These are phyloP conservation scores for Brachyrhaphis roseni DNA, from an alignment of 2,797 vertebrate genomes.

Conservation along the genomic window DNA sequence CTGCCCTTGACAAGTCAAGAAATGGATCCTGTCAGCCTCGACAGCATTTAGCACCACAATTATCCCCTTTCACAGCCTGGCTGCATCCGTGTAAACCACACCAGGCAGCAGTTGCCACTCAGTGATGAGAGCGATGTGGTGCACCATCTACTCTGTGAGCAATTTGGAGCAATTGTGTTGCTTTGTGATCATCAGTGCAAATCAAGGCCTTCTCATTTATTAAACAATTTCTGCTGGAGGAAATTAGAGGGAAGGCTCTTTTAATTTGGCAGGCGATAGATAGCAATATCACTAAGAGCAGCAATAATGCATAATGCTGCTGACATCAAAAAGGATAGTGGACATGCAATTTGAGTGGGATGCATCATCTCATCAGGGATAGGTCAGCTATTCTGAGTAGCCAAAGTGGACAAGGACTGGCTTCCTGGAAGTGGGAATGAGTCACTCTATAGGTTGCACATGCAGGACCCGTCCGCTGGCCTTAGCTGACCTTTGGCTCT, in stretches of 20 bases:
- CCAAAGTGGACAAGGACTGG: slow-evolving; percentile 61
- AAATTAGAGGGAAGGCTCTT: slow-evolving; percentile 71
- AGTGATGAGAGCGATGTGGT: slow-evolving; percentile 73
- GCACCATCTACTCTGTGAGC: slow-evolving; percentile 66
- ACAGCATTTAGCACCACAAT: slow-evolving; percentile 80
- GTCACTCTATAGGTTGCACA: slow-evolving; percentile 62
- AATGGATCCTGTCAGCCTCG: slow-evolving; percentile 73
- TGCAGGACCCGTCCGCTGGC: slow-evolving; percentile 63
- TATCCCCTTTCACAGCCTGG: slow-evolving; percentile 78
- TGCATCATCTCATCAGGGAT: slow-evolving; percentile 27
- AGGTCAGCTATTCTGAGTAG: slow-evolving; percentile 42
- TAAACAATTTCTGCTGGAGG: slow-evolving; percentile 71
- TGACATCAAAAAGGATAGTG: slow-evolving; percentile 52
- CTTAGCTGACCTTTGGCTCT: slow-evolving; percentile 77
- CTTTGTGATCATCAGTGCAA: slow-evolving; percentile 74
- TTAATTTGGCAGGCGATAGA: slow-evolving; percentile 58
- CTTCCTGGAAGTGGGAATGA: slow-evolving; percentile 59
- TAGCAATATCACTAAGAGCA: slow-evolving; percentile 65
- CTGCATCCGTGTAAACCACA: slow-evolving; percentile 81
- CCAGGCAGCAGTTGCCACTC: slow-evolving; percentile 74
- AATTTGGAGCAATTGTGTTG: slow-evolving; percentile 81
- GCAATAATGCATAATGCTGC: slow-evolving; percentile 60
- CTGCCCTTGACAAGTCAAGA: slow-evolving; percentile 73
- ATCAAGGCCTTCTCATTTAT: slow-evolving; percentile 72
- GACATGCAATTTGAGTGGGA: slow-evolving; percentile 22